These are phyloP conservation scores for Ceratina calcarata DNA, from an alignment of 1,140 invertebrate species.

Conservation along the genomic window DNA sequence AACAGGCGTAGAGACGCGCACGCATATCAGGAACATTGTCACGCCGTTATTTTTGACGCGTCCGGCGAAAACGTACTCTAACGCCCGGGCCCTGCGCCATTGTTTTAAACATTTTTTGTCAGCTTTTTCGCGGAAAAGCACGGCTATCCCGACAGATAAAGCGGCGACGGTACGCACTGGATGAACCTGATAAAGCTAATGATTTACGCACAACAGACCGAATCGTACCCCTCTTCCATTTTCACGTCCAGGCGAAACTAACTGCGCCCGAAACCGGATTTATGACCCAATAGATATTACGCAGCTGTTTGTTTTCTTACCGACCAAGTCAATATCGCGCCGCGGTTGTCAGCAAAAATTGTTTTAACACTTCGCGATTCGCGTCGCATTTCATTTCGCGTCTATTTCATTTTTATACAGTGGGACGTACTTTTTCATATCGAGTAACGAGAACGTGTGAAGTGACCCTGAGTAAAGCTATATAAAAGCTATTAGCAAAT, in stretches of 20 bases:
- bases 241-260: conserved; percentile 60
- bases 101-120: conserved; percentile 68
- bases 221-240: conserved; percentile 51
- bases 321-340: not conserved
- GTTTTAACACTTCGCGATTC: not conserved
- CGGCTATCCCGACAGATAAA: conserved; percentile 72
- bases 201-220: conserved; percentile 70
- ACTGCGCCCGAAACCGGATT: conserved; percentile 66
- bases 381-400: too few species aligned
- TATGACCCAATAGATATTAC: conserved; percentile 53
- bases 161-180: conserved; percentile 72
- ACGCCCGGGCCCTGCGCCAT: conserved; percentile 55
- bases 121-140: conserved; percentile 69
- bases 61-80: conserved; percentile 34
- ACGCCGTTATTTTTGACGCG: conserved; percentile 49
- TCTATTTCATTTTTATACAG: too few species aligned
- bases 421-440: too few species aligned
- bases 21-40: conserved; percentile 36
- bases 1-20: too few species aligned
- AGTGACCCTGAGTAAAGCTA: too few species aligned
- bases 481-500: too few species aligned
- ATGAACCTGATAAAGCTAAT: conserved; percentile 78
- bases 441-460: too few species aligned
- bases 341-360: not conserved
- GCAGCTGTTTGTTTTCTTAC: conserved; percentile 23